Conservation (phyloP, 2,888 invertebrate genomes). For the Brachyptera risi region DNA sequence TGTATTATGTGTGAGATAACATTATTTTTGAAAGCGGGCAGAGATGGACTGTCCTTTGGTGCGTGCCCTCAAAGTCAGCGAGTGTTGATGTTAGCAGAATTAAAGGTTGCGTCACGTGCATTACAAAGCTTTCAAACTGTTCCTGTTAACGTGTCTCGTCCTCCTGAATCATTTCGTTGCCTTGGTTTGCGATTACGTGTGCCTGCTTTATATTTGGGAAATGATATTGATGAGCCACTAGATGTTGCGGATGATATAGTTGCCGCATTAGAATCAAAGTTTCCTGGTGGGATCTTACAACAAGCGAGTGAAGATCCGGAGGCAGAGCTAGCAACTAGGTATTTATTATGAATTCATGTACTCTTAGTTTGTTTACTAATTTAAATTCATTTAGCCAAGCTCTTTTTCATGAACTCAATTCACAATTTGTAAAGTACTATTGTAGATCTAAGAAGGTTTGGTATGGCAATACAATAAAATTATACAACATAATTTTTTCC, state of each 20-base stretch:
- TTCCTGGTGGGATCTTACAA: constrained; percentile 32
- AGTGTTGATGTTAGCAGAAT: constrained; percentile 34
- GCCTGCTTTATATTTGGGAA: constrained; percentile 29
- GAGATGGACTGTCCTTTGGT: constrained; percentile 33
- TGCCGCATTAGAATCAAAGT: constrained; percentile 31
- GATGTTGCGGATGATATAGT: constrained; percentile 36
- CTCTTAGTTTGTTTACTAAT: no score
- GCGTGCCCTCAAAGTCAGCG: constrained; percentile 36
- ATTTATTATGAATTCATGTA: constrained; percentile 24
- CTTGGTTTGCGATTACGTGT: constrained; percentile 34
- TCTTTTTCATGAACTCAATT: no score
- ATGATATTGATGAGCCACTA: constrained; percentile 31
- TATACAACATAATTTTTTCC: constrained; percentile 10
- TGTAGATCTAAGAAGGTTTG: no score
- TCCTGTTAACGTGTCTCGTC: constrained; percentile 34
- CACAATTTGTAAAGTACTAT: not conserved
- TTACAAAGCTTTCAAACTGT: constrained; percentile 30
- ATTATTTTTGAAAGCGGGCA: constrained; percentile 34
- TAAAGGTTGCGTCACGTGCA: constrained; percentile 30
- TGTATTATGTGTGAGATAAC: constrained; percentile 16
- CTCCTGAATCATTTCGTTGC: constrained; percentile 32
- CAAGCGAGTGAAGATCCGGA: constrained; percentile 30
- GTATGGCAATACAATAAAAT: not conserved
- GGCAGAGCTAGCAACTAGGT: constrained; percentile 34
- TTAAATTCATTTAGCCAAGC: no score